phyloP scores from a whole-genome alignment of 2,113 vertebrate genomes.

The Chascanopsetta lugubris region DNA sequence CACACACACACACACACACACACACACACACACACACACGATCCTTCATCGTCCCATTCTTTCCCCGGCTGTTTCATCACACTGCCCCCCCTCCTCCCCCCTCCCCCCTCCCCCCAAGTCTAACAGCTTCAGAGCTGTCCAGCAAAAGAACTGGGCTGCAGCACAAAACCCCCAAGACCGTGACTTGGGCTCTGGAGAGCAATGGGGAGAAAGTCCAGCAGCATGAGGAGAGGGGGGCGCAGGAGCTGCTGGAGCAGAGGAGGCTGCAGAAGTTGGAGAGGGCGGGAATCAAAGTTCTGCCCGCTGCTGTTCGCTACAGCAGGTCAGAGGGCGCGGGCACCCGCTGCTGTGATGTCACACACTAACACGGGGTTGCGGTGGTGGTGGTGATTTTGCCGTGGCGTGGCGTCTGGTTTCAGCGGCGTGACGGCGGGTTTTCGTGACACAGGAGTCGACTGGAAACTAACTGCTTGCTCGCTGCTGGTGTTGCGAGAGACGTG shows the following conservation, averaged over 20 bases:
- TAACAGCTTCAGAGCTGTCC: conserved; percentile 79
- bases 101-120: too few relatives aligned
- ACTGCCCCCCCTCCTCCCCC: too few relatives aligned
- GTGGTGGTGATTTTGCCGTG: background rate
- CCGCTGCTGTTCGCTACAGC: conserved; percentile 87
- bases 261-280: conserved; percentile 86
- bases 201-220: conserved; percentile 39
- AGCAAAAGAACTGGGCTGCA: conserved; percentile 51
- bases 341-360: conserved; percentile 11
- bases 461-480: conserved; percentile 21
- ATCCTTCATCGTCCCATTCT: conserved; percentile 10
- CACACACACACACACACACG: conserved; percentile 11
- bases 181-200: conserved; percentile 63
- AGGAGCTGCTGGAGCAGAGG: conserved; percentile 77
- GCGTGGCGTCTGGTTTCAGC: conserved; percentile 6
- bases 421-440: background rate
- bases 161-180: conserved; percentile 59
- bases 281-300: conserved; percentile 91
- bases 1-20: background rate
- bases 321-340: conserved; percentile 85
- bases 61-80: conserved; percentile 18
- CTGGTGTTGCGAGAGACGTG: background rate
- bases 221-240: conserved; percentile 66
- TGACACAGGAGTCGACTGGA: background rate
- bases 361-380: conserved; percentile 41